Base-by-base conservation (phyloP, 2,888 invertebrate genomes). In the Aproaerema taeniolella region DNA sequence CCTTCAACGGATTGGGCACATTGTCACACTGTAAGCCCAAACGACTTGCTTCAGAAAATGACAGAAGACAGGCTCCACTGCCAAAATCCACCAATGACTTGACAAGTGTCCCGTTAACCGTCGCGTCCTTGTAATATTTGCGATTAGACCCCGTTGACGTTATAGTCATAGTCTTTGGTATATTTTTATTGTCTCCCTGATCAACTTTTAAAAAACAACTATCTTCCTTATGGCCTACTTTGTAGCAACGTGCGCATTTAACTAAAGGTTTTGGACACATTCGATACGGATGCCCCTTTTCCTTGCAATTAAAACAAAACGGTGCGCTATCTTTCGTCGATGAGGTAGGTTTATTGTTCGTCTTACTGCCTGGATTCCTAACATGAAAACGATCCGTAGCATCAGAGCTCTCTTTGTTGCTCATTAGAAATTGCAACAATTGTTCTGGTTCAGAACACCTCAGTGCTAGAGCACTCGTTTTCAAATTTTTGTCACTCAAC, bases 401-500 rank as follows among this genome's bases (percentile, higher is more conserved):
- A 30, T 10, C 2, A 5, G 11, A 4, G 5, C 2, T 11, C 2
- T 31, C 15, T 6, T 14, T 15, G 5, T 15, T 7, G n/a, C n/a
- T 16, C 31, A 15, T 15, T 2, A 34, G 14, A 34, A 34, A 37
- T 17, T 25, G 7, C 8, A 34, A 10, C 3, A 34, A 9, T 6
- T 24, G 47, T 6, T 51, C 43, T 5, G 48, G 50, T 0, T 45
- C 10, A 0, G 43, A 10, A 24, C 47, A 48, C n/a, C 47, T 32
- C 4, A 51, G 31, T 2, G 48, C 47, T 9, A 38, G 9, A 1
- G 48, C 50, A 20, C 50, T 41, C 5, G 44, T 37, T 29, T 34
- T 47, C 7, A 42, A 28, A 0, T 42, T 46, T 17, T 15, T 44
- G 37, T 49, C 49, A 7, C 12, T 42, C 1, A 49, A 5, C 1